Evolutionary conservation across 2,113 vertebrate species (phyloP).

Genomic region (Gallinago jamesoni): DNA sequence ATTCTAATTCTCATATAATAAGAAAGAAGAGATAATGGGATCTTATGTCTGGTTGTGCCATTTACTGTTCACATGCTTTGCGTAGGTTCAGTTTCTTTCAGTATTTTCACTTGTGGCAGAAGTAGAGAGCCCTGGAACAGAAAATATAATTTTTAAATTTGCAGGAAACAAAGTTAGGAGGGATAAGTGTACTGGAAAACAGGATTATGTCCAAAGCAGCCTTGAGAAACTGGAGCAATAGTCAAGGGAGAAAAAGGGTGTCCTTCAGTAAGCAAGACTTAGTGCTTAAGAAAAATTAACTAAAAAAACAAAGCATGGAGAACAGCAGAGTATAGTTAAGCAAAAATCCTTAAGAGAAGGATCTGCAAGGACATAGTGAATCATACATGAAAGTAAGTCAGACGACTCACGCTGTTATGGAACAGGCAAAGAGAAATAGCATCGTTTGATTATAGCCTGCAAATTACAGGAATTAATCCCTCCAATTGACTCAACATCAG

Average conservation of each 20-base stretch:
- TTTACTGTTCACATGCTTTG: neutral
- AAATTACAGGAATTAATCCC: neutral
- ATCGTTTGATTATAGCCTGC: neutral
- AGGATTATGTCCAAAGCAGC: neutral
- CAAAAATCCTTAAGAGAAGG: neutral
- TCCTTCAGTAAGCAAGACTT: neutral
- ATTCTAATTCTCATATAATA: neutral
- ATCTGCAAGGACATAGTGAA: neutral
- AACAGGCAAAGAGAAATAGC: neutral
- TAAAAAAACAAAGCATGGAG: neutral
- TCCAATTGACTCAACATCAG: neutral
- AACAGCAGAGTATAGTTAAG: neutral
- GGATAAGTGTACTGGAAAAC: neutral
- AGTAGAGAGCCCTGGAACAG: neutral
- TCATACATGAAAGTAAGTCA: neutral
- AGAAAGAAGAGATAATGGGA: neutral
- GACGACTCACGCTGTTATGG: neutral
- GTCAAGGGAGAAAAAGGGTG: neutral
- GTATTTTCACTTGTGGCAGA: neutral
- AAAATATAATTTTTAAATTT: neutral
- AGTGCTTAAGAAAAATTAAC: neutral
- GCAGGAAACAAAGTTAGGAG: neutral
- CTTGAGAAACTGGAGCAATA: neutral
- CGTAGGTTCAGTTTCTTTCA: neutral
- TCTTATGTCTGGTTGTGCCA: neutral